phyloP scores from a whole-genome alignment of 2,888 invertebrate species.

The Tetheella fluctuosa region DNA sequence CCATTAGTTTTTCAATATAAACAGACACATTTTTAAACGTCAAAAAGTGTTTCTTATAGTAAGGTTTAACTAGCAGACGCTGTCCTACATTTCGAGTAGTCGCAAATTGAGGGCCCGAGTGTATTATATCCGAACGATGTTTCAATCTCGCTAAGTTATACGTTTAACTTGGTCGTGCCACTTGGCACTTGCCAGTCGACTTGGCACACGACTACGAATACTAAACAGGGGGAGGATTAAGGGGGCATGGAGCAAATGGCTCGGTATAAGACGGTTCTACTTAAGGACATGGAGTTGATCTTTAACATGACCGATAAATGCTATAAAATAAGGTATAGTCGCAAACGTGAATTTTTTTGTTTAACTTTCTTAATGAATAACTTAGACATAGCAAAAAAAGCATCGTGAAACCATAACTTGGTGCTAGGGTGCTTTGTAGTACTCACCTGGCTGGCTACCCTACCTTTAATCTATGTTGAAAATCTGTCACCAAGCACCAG shows the following conservation, averaged over 20 bases:
- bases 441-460: too few species aligned
- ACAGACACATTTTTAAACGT: too few species aligned
- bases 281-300: neutral
- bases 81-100: too few species aligned
- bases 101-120: neutral
- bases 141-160: neutral
- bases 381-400: too few species aligned
- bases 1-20: too few species aligned
- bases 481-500: too few species aligned
- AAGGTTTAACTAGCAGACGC: too few species aligned
- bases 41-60: too few species aligned
- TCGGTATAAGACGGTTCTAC: neutral
- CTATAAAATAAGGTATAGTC: neutral
- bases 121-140: neutral
- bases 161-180: constrained; percentile 3
- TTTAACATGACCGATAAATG: neutral
- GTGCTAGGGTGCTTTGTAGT: too few species aligned
- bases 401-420: too few species aligned
- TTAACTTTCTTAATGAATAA: too few species aligned
- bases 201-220: constrained; percentile 4
- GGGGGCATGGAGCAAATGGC: constrained; percentile 1
- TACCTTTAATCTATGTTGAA: too few species aligned
- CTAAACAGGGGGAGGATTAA: neutral
- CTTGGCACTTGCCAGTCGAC: constrained; percentile 9
- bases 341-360: neutral